Evolutionary conservation across 2,888 invertebrate species (phyloP).

Genomic region (Oscheius sp.): DNA sequence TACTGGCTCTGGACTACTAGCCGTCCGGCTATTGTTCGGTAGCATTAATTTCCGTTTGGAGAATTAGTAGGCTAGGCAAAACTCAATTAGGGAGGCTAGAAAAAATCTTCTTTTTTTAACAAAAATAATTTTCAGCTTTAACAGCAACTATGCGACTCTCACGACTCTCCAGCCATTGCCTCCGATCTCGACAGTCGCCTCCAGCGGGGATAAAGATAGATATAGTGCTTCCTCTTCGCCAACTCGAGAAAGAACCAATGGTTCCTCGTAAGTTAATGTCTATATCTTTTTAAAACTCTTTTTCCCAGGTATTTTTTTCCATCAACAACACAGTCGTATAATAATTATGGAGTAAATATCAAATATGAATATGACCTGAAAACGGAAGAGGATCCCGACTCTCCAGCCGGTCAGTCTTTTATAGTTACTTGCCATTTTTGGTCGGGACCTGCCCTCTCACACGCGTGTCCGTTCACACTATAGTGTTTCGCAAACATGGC

Average conservation of each 20-base stretch:
- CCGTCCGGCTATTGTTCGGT: neutral
- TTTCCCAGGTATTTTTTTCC: constrained; percentile 30
- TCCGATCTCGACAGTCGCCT: constrained; percentile 33
- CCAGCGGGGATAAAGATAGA: constrained; percentile 32
- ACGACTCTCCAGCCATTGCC: constrained; percentile 32
- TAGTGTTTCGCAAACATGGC: constrained; percentile 31
- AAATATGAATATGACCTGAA: constrained; percentile 34
- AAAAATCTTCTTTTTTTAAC: no score
- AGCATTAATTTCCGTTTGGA: neutral
- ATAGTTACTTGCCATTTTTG: no score
- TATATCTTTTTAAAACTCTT: neutral
- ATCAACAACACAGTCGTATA: constrained; percentile 15
- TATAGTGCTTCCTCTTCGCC: constrained; percentile 26
- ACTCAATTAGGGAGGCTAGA: neutral
- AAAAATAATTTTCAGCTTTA: constrained; percentile 21
- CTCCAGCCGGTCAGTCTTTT: constrained; percentile 28
- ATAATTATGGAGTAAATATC: constrained; percentile 20
- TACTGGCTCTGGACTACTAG: neutral
- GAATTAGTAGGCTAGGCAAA: no score
- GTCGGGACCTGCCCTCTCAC: constrained; percentile 4
- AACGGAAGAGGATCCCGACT: constrained; percentile 29
- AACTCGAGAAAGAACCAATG: constrained; percentile 10
- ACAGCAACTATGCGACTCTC: constrained; percentile 35
- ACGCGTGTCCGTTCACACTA: constrained; percentile 31
- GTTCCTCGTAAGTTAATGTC: neutral